phyloP scores from a whole-genome alignment of 2,888 invertebrate genomes.

The Patella depressa region DNA sequence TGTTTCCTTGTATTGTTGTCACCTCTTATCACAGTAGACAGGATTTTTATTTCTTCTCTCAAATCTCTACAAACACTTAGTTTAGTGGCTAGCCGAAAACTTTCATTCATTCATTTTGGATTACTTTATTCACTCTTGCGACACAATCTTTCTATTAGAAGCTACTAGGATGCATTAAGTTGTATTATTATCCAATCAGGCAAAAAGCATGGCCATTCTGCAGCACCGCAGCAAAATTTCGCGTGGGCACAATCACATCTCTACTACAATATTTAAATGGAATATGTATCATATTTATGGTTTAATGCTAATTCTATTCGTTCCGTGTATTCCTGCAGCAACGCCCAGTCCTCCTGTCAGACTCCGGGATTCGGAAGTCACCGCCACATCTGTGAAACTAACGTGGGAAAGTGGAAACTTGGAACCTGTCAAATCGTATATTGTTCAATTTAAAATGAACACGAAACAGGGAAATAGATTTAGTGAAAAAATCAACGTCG shows the following conservation, averaged over 20 bases:
- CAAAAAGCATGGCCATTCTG: conserved; percentile 1
- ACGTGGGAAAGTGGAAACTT: conserved; percentile 79
- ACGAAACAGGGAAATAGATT: conserved; percentile 77
- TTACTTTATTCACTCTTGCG: too few relatives aligned
- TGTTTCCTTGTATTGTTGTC: too few relatives aligned
- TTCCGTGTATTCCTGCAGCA: conserved; percentile 76
- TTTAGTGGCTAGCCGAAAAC: too few relatives aligned
- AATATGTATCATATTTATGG: conserved; percentile 8
- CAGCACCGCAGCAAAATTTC: neutral
- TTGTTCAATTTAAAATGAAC: conserved; percentile 96
- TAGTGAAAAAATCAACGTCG: conserved; percentile 93
- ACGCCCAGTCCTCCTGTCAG: conserved; percentile 91
- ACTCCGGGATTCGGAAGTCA: conserved; percentile 92
- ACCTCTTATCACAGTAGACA: too few relatives aligned
- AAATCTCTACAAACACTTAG: too few relatives aligned
- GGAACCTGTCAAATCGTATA: conserved; percentile 90
- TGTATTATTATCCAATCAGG: too few relatives aligned
- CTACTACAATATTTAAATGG: neutral
- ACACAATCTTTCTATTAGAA: too few relatives aligned
- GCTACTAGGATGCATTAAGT: too few relatives aligned
- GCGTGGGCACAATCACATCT: conserved; percentile 2
- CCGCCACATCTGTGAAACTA: conserved; percentile 91
- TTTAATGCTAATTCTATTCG: conserved; percentile 32
- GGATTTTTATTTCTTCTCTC: too few relatives aligned
- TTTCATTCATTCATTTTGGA: too few relatives aligned